A percentile compares a stretch with the other conserved stretches of the same genome.
These are phyloP conservation scores for Carcina quercana DNA, from an alignment of 2,888 invertebrate species.

Conservation along the genomic window DNA sequence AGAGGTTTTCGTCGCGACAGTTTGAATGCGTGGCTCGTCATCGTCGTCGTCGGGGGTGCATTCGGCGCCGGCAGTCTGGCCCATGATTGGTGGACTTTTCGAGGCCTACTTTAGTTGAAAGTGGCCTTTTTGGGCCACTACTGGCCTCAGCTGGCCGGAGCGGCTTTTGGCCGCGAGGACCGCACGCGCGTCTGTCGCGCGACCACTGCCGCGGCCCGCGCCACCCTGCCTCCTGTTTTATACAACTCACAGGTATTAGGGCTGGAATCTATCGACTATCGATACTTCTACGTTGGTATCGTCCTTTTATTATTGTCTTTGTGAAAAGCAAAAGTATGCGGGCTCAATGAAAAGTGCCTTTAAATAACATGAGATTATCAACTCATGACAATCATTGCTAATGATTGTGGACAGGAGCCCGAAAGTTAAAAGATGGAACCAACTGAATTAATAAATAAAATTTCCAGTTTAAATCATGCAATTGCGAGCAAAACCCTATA, in stretches of 20 bases:
- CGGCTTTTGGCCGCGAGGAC: slow-evolving; percentile 67
- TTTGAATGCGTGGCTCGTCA: slow-evolving; percentile 68
- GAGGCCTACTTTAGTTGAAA: slow-evolving; percentile 6
- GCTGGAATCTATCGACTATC: slow-evolving; percentile 25
- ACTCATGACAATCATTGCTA: too few species aligned
- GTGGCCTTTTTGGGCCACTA: slow-evolving; percentile 13
- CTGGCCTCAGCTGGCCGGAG: slow-evolving; percentile 20
- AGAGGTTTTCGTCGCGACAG: slow-evolving; percentile 66
- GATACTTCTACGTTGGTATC: neutral
- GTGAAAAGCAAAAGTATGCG: too few species aligned
- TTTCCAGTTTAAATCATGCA: too few species aligned
- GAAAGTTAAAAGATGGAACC: too few species aligned
- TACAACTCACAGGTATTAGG: slow-evolving; percentile 32
- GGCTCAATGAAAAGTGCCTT: too few species aligned
- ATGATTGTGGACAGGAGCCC: too few species aligned
- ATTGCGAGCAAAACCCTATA: too few species aligned
- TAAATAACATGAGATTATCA: too few species aligned
- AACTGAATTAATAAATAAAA: too few species aligned
- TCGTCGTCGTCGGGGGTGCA: slow-evolving; percentile 67
- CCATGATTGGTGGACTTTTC: slow-evolving; percentile 47
- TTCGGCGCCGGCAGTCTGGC: slow-evolving; percentile 68
- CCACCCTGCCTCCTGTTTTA: slow-evolving; percentile 33
- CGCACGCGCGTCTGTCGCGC: slow-evolving; percentile 63
- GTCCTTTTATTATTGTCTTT: too few species aligned
- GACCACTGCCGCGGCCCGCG: slow-evolving; percentile 59